phyloP scores from a whole-genome alignment of 2,888 invertebrate species.

The Cataglyphis rosenhaueri region DNA sequence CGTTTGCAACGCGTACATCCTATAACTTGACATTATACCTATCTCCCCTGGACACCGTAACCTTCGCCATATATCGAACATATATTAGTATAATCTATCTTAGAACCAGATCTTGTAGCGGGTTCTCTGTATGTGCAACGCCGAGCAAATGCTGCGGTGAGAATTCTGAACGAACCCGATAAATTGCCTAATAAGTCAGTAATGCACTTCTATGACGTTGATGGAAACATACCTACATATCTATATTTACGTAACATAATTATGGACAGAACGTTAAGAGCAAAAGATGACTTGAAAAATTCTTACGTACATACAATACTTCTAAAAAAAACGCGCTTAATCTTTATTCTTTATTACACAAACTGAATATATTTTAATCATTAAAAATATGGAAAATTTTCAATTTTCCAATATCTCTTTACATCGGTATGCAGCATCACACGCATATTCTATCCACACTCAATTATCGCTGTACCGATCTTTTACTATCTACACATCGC shows the following conservation, averaged over 20 bases:
- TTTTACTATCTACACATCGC: constrained; percentile 41
- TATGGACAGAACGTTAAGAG: not conserved
- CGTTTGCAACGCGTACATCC: constrained; percentile 76
- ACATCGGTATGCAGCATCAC: not conserved
- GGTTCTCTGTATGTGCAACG: not conserved
- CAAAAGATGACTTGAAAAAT: not conserved
- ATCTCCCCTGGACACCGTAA: constrained; percentile 72
- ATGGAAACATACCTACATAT: not conserved
- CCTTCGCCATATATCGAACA: constrained; percentile 68
- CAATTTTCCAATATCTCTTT: not conserved
- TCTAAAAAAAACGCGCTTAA: not conserved
- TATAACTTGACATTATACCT: constrained; percentile 80
- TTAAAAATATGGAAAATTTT: not conserved
- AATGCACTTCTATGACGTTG: not conserved
- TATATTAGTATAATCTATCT: constrained; percentile 80
- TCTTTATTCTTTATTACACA: not conserved
- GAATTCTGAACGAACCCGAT: constrained; percentile 16
- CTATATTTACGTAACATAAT: not conserved
- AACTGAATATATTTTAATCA: not conserved
- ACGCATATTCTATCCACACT: constrained; percentile 8
- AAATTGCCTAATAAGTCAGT: constrained; percentile 20
- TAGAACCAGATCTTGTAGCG: constrained; percentile 61
- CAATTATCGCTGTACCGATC: constrained; percentile 37
- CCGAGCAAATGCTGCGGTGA: not conserved
- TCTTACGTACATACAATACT: not conserved